Evolutionary conservation across 2,797 vertebrate species (phyloP), one percentile per base, ranked within the genome.

Genomic region (Sebastes aleutianus): DNA sequence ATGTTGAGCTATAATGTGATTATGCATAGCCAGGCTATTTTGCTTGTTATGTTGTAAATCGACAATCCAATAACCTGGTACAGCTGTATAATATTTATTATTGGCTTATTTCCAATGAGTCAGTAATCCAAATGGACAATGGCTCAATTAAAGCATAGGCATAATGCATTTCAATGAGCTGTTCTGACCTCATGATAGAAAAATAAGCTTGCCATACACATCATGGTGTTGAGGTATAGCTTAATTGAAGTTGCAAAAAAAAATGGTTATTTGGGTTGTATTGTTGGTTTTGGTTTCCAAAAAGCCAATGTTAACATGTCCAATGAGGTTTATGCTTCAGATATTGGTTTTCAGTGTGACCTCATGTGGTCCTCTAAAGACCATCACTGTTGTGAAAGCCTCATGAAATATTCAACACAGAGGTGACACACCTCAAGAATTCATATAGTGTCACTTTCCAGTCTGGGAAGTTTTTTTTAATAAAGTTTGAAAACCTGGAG

Each of bases 351-450:
- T 78, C 53, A 70, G 24, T 22, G 8, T 76, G 79, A 69, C 61
- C 61, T 53, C 50, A 34, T 68, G 36, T 50, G 56, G 73, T 20
- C 69, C 64, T 76, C 74, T 50, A 2, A 68, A 56, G 47, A 68
- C 66, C 67, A 70, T 36, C 70, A 68, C 69, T 66, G 69, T 53
- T 76, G 65, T 78, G 73, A 76, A 32, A 70, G 54, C 62, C 10
- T 73, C 63, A 82, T 84, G 74, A 84, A 88, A 88, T 78, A 86
- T 84, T 86, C 74, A 86, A 43, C 63, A 74, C 26, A 63, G 22
- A 78, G 31, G 59, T 36, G 53, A 74, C 22, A 62, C 58, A 59
- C 57, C 26, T 69, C 50, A 57, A 53, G 56, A 67, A 82, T 70
- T 67, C 39, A 26, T 54, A 54, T 53, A 53, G 50, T 54, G 50